These are phyloP conservation scores for Oreochromis spilurus DNA, from an alignment of 2,113 vertebrate genomes.

Conservation along the genomic window DNA sequence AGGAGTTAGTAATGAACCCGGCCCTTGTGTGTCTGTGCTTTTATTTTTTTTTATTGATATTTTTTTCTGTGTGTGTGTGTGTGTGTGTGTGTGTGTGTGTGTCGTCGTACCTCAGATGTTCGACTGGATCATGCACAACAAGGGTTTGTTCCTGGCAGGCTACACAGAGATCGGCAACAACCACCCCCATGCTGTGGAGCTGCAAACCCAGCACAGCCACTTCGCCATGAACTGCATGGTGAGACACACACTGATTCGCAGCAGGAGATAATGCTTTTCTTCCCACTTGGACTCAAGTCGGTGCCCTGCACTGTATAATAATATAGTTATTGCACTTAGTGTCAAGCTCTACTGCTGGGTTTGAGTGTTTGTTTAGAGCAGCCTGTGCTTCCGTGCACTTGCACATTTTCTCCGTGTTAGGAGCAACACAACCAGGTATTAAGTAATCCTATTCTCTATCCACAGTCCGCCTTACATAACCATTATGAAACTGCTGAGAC, in stretches of 20 bases:
- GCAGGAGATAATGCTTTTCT: slow-evolving; percentile 6
- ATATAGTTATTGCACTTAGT: slow-evolving; percentile 23
- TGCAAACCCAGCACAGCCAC: slow-evolving; percentile 99
- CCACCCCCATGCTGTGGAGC: slow-evolving; percentile 92
- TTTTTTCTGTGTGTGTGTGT: rapidly evolving
- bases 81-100: background rate
- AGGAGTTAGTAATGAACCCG: background rate
- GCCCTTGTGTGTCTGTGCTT: background rate
- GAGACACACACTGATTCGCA: slow-evolving; percentile 58
- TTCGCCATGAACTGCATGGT: slow-evolving; percentile 99
- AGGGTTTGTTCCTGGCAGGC: slow-evolving; percentile 96
- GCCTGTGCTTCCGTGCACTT: background rate
- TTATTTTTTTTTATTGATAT: background rate
- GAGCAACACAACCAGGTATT: slow-evolving; percentile 36
- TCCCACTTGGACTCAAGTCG: slow-evolving; percentile 20
- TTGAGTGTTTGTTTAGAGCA: slow-evolving; percentile 38
- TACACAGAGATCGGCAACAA: slow-evolving; percentile 98
- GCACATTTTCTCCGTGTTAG: background rate
- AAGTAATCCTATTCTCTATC: slow-evolving; percentile 46
- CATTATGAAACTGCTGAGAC: slow-evolving; percentile 48
- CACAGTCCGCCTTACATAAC: slow-evolving; percentile 47
- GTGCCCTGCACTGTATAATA: slow-evolving; percentile 11
- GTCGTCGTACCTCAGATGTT: slow-evolving; percentile 83
- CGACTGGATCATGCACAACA: slow-evolving; percentile 99
- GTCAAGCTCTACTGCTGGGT: slow-evolving; percentile 12